A percentile compares a stretch with the other conserved stretches of the same genome.
These are phyloP conservation scores for Spea bombifrons DNA, from an alignment of 2,113 vertebrate species.

Conservation along the genomic window DNA sequence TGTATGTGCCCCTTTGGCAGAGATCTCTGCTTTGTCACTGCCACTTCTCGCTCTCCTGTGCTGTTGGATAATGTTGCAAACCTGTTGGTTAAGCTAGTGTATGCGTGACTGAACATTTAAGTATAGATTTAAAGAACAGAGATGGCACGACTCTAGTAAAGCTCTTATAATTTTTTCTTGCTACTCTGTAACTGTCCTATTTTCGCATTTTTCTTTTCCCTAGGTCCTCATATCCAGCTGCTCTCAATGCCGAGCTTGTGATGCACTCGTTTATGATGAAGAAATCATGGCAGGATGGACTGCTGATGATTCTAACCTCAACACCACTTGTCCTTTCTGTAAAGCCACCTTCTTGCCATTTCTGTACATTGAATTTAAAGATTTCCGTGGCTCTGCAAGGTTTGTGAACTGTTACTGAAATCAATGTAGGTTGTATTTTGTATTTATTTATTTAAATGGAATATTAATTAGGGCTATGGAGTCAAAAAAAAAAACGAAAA, in stretches of 20 bases:
- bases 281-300: constrained; percentile 98
- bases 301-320: constrained; percentile 94
- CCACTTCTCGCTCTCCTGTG: too few relatives aligned
- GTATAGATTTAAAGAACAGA: too few relatives aligned
- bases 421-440: too few relatives aligned
- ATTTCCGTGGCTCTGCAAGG: constrained; percentile 82
- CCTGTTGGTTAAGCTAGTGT: too few relatives aligned
- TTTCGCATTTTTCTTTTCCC: constrained; percentile 8
- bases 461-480: neutral
- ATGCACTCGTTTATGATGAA: constrained; percentile 92
- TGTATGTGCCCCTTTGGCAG: too few relatives aligned
- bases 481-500: too few relatives aligned
- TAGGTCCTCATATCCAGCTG: constrained; percentile 98
- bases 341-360: constrained; percentile 86
- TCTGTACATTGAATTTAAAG: constrained; percentile 92
- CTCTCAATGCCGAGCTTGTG: constrained; percentile 86
- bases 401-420: constrained; percentile 56
- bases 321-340: constrained; percentile 93
- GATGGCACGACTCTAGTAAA: too few relatives aligned
- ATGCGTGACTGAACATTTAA: too few relatives aligned
- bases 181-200: neutral
- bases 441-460: neutral
- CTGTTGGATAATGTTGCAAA: too few relatives aligned
- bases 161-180: too few relatives aligned
- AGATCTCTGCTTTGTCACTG: too few relatives aligned